Percentiles rank a stretch among this genome's conserved stretches.
Evolutionary conservation across 2,888 invertebrate genomes (phyloP).

Genomic region (Lasioglossum leucozonium): DNA sequence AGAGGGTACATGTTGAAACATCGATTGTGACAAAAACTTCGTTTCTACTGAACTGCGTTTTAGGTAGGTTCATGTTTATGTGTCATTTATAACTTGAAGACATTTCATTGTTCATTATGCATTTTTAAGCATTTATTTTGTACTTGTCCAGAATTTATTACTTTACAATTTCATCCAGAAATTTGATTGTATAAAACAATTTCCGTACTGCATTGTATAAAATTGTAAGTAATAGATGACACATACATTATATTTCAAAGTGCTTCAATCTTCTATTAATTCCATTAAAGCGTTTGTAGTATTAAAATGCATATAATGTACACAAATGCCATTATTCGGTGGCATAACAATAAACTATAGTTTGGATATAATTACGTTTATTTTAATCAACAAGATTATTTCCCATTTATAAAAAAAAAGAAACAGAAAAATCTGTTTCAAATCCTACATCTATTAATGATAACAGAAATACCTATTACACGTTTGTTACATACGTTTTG

Average conservation of each 20-base stretch:
- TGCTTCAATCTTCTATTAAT: constrained; percentile 50
- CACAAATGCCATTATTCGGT: constrained; percentile 74
- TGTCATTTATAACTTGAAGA: constrained; percentile 57
- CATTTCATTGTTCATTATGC: constrained; percentile 18
- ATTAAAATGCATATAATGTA: constrained; percentile 80
- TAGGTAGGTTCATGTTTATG: constrained; percentile 42
- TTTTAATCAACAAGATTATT: constrained; percentile 32
- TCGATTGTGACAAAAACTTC: constrained; percentile 35
- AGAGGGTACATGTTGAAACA: constrained; percentile 43
- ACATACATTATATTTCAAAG: constrained; percentile 45
- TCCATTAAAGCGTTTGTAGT: constrained; percentile 61
- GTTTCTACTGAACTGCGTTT: constrained; percentile 44
- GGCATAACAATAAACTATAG: constrained; percentile 72
- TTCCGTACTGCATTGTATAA: background rate
- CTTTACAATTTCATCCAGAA: background rate
- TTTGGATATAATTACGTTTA: constrained; percentile 70
- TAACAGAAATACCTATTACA: background rate
- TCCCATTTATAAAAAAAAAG: background rate
- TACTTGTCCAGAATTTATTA: constrained; percentile 20
- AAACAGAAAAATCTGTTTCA: background rate
- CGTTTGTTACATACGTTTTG: constrained; percentile 7
- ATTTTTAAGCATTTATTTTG: constrained; percentile 55
- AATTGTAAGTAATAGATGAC: constrained; percentile 59
- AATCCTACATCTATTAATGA: background rate
- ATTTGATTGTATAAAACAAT: constrained; percentile 7